A percentile compares a stretch with the other conserved stretches of the same genome.
Evolutionary conservation across 2,888 invertebrate species (phyloP).

Genomic region (Zygogramma bicolorata): DNA sequence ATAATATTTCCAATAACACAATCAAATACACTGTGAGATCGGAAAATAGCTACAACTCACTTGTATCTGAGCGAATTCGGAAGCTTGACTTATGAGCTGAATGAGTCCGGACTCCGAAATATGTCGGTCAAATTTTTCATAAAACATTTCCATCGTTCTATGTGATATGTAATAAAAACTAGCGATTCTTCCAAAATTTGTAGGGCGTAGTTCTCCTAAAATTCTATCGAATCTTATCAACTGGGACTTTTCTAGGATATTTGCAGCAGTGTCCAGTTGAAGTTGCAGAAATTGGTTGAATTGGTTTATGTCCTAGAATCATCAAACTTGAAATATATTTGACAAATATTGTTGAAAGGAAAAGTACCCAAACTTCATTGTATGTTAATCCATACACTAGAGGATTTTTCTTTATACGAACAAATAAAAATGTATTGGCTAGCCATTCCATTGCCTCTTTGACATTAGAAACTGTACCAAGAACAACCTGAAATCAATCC

Average conservation of each 20-base stretch:
- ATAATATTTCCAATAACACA: no score
- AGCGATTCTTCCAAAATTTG: conserved; percentile 94
- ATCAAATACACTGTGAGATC: no score
- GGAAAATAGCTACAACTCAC: no score
- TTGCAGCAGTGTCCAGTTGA: conserved; percentile 84
- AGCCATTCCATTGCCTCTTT: conserved; percentile 98
- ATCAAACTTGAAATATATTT: conserved; percentile 12
- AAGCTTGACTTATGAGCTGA: conserved; percentile 90
- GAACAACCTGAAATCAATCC: conserved; percentile 75
- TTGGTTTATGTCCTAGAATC: conserved; percentile 77
- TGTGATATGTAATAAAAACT: conserved; percentile 98
- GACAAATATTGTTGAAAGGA: conserved; percentile 19
- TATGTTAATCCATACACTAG: conserved; percentile 78
- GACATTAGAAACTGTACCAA: conserved; percentile 96
- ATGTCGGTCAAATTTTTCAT: conserved; percentile 81
- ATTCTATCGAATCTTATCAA: conserved; percentile 93
- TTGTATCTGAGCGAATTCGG: conserved; percentile 96
- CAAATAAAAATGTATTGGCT: conserved; percentile 95
- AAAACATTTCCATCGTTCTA: conserved; percentile 94
- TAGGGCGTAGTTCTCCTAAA: conserved; percentile 84
- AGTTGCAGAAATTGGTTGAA: conserved; percentile 83
- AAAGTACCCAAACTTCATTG: conserved; percentile 72
- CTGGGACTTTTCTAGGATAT: conserved; percentile 87
- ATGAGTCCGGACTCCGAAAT: conserved; percentile 91
- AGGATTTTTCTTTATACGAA: conserved; percentile 94